Evolutionary conservation across 2,797 vertebrate species (phyloP).

Genomic region (Melanotaenia boesemani): DNA sequence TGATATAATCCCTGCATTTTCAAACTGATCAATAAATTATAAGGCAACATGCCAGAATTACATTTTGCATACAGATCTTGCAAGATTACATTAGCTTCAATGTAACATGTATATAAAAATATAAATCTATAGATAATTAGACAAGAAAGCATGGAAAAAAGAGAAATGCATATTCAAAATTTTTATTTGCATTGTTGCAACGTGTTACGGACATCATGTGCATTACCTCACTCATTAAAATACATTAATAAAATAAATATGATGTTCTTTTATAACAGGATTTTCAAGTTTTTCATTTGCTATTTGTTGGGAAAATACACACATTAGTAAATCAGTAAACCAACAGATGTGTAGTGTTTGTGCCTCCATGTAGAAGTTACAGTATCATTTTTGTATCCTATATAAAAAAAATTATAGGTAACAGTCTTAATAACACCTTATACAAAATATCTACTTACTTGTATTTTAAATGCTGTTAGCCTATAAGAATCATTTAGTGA

Average conservation of each 20-base stretch:
- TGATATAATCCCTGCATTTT: background rate
- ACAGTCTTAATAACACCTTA: constrained; percentile 36
- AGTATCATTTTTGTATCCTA: constrained; percentile 29
- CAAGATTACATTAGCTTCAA: background rate
- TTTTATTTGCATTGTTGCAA: constrained; percentile 69
- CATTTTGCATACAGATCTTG: background rate
- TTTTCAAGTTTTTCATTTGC: constrained; percentile 65
- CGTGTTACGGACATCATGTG: constrained; percentile 53
- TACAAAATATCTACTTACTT: constrained; percentile 46
- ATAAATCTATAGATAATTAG: background rate
- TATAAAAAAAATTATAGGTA: constrained; percentile 51
- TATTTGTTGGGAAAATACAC: constrained; percentile 47
- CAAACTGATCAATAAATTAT: background rate
- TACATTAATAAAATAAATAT: constrained; percentile 70
- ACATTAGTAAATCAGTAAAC: constrained; percentile 50
- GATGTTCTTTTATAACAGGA: constrained; percentile 58
- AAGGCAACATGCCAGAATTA: background rate
- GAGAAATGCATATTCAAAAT: constrained; percentile 6
- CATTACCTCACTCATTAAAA: constrained; percentile 60
- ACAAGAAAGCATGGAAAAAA: background rate
- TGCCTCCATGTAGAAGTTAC: constrained; percentile 28
- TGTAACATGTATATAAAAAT: background rate
- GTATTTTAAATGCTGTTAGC: constrained; percentile 50
- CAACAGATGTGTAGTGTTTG: constrained; percentile 36
- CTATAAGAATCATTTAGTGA: constrained; percentile 36